Percentiles rank a stretch among this genome's conserved stretches.
These are phyloP conservation scores for Spicauda simplicius DNA, from an alignment of 2,888 invertebrate genomes.

Conservation along the genomic window DNA sequence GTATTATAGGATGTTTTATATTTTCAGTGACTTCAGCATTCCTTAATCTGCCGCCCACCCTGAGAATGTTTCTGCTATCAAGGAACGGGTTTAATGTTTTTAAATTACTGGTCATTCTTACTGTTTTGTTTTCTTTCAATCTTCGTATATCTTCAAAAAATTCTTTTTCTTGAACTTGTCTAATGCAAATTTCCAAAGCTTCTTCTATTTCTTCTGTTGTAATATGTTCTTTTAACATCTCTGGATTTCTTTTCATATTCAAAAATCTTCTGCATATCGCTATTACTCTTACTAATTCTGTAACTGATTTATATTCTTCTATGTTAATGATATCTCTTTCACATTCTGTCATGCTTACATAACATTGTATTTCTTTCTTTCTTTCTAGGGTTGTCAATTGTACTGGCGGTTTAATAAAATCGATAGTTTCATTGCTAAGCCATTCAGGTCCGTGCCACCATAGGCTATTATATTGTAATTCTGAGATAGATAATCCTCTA, in stretches of 20 bases:
- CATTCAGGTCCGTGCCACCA: conserved; percentile 41
- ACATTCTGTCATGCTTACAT: conserved; percentile 2
- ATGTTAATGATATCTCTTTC: conserved; percentile 17
- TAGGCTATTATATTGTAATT: conserved; percentile 25
- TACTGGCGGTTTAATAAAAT: conserved; percentile 23
- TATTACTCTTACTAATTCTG: conserved; percentile 15
- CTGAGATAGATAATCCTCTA: conserved; percentile 31
- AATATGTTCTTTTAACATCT: background rate
- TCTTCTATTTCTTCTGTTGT: conserved; percentile 35
- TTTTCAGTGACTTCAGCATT: conserved; percentile 34
- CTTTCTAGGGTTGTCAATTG: conserved; percentile 14
- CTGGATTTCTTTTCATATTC: conserved; percentile 15
- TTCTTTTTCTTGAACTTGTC: conserved; percentile 37
- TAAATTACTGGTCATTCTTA: conserved; percentile 39
- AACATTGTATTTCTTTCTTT: conserved; percentile 10
- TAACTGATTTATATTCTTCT: conserved; percentile 14
- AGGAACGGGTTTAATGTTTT: conserved; percentile 42
- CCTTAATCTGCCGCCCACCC: conserved; percentile 44
- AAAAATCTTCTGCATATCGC: conserved; percentile 20
- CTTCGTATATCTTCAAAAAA: conserved; percentile 33
- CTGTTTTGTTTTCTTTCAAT: conserved; percentile 19
- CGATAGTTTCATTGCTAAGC: conserved; percentile 35
- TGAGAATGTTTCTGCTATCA: conserved; percentile 39
- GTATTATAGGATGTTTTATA: conserved; percentile 41
- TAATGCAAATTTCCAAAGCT: conserved; percentile 39